A percentile compares a stretch with the other conserved stretches of the same genome.
These are phyloP conservation scores for Natrix natrix DNA, from an alignment of 2,797 vertebrate genomes.

Conservation along the genomic window DNA sequence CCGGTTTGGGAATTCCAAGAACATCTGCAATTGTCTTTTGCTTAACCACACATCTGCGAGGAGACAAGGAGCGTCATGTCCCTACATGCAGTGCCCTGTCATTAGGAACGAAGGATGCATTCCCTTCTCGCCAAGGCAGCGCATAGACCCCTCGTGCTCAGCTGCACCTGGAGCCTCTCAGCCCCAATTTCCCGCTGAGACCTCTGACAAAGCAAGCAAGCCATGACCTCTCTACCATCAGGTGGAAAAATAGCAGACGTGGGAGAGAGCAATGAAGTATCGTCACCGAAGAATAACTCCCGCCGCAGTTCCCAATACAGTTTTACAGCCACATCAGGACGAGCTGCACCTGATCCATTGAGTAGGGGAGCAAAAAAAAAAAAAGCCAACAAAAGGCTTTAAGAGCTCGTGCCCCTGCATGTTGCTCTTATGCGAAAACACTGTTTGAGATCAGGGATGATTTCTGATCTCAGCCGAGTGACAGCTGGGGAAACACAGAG, in stretches of 20 bases:
- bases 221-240: constrained; percentile 4
- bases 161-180: constrained; percentile 36
- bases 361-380: neutral
- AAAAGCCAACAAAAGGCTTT: neutral
- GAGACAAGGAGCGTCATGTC: constrained; percentile 63
- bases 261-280: neutral
- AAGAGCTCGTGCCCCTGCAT: neutral
- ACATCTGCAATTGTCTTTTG: constrained; percentile 70
- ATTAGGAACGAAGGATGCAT: constrained; percentile 23
- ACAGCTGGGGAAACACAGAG: constrained; percentile 1
- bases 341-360: neutral
- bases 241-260: neutral
- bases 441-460: rapidly evolving
- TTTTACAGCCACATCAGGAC: neutral
- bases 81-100: constrained; percentile 67
- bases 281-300: rapidly evolving
- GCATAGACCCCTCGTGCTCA: neutral
- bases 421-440: neutral
- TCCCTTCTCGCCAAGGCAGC: constrained; percentile 21
- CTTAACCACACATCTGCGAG: constrained; percentile 57
- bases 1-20: constrained; percentile 81
- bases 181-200: neutral
- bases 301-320: neutral
- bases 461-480: neutral
- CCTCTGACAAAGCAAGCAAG: neutral